Evolutionary conservation across 37 sponge, comb jelly and placozoan genomes (phyloP), one percentile per base, ranked within the genome.

Genomic region (Aplysina aerophoba): DNA sequence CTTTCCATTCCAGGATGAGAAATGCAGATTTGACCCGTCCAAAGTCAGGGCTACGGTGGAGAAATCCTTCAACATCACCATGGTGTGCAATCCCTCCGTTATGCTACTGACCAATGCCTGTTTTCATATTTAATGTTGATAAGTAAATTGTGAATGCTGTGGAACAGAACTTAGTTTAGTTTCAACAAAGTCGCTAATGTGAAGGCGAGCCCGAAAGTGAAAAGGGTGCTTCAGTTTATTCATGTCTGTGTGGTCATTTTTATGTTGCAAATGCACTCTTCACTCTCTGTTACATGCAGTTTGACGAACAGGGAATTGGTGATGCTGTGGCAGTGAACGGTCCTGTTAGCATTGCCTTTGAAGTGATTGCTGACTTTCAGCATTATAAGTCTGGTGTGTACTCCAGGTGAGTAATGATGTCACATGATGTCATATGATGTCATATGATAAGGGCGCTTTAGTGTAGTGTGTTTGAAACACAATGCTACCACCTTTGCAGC

Each of bases 341-440:
- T 28, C 93, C 93, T 21, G 93, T 92, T 54, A 92, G 93, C 44
- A 86, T 92, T 33, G 75, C 80, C 37, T 89, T 56, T 80, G 87
- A 92, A 72, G 93, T 92, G 27, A 34, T 86, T 19, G 60, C 21
- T 34, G 84, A 73, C 40, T 92, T 92, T 64, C 57, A 39, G 60
- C 59, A 81, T 53, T 92, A 92, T 69, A 86, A 83, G 59, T 69
- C 61, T 21, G 93, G 93, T 28, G 87, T 92, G 28, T 92, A 86
- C 61, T 81, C 85, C 54, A 91, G 88, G 92, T 88, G 19, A 27
- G 67, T 84, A 0, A 28, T 73, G 37, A 28, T 4, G 8, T 44
- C 50, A 44, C 50, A 44, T 44, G 50, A 44, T 8, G 8, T 44
- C 50, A 44, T 8, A 64, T 64, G 30, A 64, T 8, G 8, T 5